Conservation (phyloP, 2,888 invertebrate species). For the Smittia aterrima region DNA sequence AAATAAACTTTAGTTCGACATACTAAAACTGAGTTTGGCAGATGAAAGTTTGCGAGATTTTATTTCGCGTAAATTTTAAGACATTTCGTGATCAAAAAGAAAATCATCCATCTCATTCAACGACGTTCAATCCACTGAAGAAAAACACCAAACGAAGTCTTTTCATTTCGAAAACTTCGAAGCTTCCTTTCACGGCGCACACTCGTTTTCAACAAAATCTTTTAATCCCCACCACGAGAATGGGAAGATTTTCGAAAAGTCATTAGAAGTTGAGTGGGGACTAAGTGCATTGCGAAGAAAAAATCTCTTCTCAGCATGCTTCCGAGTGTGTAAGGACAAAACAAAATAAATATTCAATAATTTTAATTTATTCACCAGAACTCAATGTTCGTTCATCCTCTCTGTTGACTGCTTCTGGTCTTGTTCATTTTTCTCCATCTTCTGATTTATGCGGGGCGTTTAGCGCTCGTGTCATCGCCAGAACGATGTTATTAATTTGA, state of each 20-base stretch:
- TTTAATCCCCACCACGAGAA: background rate
- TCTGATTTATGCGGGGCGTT: slow-evolving; percentile 21
- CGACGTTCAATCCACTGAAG: background rate
- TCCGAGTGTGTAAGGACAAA: background rate
- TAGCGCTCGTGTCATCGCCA: background rate
- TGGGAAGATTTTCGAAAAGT: slow-evolving; percentile 19
- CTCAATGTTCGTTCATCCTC: slow-evolving; percentile 6
- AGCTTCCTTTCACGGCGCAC: background rate
- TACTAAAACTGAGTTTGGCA: no score
- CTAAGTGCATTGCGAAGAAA: background rate
- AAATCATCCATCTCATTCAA: background rate
- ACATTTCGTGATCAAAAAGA: background rate
- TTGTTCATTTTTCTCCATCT: background rate
- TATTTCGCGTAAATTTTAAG: background rate
- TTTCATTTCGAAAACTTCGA: background rate
- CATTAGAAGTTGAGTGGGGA: background rate
- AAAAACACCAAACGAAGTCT: background rate
- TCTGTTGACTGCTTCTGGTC: slow-evolving; percentile 14
- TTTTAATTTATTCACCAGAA: slow-evolving; percentile 15
- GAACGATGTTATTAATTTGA: background rate
- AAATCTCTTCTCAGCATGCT: background rate
- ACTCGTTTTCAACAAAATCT: background rate
- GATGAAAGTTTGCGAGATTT: background rate
- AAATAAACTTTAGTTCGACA: no score
- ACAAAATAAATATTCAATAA: slow-evolving; percentile 23